Percentiles rank a stretch among this genome's conserved stretches.
Conservation (phyloP, 2,888 invertebrate genomes). For the Megalurothrips usitatus region DNA sequence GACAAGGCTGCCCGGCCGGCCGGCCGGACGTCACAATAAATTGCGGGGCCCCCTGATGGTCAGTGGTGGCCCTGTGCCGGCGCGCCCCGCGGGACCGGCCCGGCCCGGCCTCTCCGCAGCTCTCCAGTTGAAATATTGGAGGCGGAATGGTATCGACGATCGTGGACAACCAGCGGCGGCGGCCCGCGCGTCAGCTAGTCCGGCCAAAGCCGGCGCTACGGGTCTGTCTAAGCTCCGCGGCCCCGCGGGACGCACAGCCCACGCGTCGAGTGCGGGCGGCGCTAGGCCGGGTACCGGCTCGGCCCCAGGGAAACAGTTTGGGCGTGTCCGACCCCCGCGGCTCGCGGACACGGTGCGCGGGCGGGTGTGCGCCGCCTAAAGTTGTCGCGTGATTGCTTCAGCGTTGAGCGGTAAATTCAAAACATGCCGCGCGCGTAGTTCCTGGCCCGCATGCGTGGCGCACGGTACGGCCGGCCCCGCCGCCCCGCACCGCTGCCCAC, state of each 20-base stretch:
- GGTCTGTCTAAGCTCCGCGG: background rate
- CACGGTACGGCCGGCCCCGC: background rate
- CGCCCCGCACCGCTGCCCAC: background rate
- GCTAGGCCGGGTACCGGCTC: no score
- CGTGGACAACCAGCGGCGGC: slow-evolving; percentile 1
- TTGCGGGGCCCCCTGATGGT: slow-evolving; percentile 11
- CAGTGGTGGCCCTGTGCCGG: background rate
- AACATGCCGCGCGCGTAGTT: background rate
- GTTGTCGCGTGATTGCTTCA: no score
- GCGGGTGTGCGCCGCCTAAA: no score
- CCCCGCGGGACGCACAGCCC: background rate
- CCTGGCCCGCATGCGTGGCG: no score
- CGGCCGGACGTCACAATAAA: slow-evolving; percentile 15
- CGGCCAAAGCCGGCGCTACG: background rate
- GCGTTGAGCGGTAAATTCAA: background rate
- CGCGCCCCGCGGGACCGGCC: background rate
- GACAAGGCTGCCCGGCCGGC: background rate
- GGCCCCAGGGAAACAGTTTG: no score
- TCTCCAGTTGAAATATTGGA: slow-evolving; percentile 12
- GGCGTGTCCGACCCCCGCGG: no score
- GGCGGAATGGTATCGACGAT: slow-evolving; percentile 1
- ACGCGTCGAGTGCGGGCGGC: no score
- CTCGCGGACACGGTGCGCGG: no score
- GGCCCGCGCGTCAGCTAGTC: no score
- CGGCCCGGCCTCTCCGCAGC: background rate